Conservation (phyloP, 2,888 invertebrate species). For the Mythimna vitellina region DNA sequence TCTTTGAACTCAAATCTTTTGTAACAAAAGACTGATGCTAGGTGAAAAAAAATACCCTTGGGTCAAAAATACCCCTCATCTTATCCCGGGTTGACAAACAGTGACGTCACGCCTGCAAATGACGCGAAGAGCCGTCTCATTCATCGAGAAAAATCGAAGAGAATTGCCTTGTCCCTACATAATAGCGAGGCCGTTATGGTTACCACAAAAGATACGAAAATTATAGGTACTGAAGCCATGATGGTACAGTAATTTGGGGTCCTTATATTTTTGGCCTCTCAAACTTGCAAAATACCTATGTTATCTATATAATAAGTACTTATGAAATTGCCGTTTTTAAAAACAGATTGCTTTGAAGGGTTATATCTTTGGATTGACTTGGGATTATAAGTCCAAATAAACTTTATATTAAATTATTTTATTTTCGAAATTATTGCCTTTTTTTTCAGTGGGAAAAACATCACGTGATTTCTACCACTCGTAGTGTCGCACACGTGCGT, state of each 20-base stretch:
- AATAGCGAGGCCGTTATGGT: conserved; percentile 32
- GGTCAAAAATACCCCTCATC: conserved; percentile 14
- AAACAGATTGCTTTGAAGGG: no score
- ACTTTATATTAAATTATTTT: no score
- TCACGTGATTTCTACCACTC: no score
- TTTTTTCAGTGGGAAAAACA: no score
- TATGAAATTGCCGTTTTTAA: no score
- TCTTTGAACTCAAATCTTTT: background rate
- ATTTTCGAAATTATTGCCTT: no score
- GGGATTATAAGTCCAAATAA: no score
- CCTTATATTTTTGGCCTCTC: background rate
- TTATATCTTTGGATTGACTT: no score
- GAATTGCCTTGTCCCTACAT: conserved; percentile 47
- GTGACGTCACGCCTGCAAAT: conserved; percentile 49
- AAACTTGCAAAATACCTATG: background rate
- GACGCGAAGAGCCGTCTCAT: conserved; percentile 58
- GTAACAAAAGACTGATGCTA: background rate
- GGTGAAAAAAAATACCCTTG: background rate
- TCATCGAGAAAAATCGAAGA: conserved; percentile 57
- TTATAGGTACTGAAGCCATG: conserved; percentile 31
- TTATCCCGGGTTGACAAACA: conserved; percentile 38
- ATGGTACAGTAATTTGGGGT: conserved; percentile 26
- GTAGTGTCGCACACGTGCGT: no score
- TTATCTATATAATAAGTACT: background rate
- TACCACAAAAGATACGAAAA: conserved; percentile 46